Percentiles rank a stretch among this genome's conserved stretches.
Conservation (phyloP, 2,113 vertebrate genomes). For the Prietella phreatophila region DNA sequence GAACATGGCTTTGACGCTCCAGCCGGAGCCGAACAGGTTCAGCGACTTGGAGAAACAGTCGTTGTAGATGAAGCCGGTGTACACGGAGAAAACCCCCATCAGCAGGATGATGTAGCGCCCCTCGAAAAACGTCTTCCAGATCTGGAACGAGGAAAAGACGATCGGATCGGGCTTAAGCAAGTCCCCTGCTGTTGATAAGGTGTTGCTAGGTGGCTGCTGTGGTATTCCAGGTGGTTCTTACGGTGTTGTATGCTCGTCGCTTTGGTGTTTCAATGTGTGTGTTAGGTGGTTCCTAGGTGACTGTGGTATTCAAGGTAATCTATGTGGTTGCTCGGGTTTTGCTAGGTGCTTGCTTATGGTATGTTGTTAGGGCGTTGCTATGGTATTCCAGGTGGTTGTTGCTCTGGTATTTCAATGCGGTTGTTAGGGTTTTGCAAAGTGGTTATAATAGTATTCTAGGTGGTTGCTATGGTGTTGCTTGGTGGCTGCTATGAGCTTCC, state of each 20-base stretch:
- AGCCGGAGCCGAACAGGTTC: slow-evolving; percentile 90
- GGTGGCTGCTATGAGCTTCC: not conserved
- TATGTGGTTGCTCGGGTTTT: not conserved
- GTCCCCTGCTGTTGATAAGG: no score
- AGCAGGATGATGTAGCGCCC: slow-evolving; percentile 93
- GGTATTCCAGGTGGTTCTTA: not conserved
- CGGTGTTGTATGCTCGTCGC: not conserved
- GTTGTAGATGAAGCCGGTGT: slow-evolving; percentile 96
- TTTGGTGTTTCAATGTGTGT: not conserved
- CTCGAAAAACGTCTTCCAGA: slow-evolving; percentile 90
- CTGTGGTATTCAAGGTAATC: not conserved
- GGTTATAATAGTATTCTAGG: no score
- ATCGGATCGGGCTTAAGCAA: slow-evolving; percentile 48
- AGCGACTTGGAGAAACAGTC: slow-evolving; percentile 98
- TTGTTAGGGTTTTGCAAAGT: no score
- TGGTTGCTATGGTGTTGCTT: not conserved
- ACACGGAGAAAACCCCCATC: slow-evolving; percentile 95
- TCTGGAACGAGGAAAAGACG: slow-evolving; percentile 67
- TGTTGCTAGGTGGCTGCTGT: no score
- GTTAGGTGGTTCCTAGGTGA: not conserved
- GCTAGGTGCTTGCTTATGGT: no score
- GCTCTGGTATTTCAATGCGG: no score
- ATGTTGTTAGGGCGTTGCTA: no score
- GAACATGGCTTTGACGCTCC: slow-evolving; percentile 87
- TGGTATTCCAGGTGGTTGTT: no score